Conservation (phyloP, 2,113 vertebrate genomes). For the Paradisaea rubra region DNA sequence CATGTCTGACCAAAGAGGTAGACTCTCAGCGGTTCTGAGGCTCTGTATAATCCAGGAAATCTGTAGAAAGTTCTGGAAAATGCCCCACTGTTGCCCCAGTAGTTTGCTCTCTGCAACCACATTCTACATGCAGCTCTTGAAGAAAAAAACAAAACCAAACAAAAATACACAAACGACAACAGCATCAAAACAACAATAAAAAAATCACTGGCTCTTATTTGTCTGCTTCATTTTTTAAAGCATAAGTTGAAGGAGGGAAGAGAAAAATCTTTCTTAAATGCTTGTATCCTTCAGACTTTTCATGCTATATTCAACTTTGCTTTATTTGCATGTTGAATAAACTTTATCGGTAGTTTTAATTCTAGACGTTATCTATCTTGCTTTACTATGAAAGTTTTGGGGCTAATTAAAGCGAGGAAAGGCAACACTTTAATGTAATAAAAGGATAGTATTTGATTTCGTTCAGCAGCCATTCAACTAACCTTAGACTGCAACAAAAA, state of each 20-base stretch:
- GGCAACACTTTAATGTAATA: not conserved
- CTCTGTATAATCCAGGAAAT: not conserved
- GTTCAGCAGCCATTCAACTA: not conserved
- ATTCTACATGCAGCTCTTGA: not conserved
- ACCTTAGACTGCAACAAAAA: not conserved
- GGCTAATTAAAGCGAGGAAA: not conserved
- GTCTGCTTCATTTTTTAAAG: not conserved
- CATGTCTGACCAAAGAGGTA: not conserved
- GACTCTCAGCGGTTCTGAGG: not conserved
- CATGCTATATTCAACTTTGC: not conserved
- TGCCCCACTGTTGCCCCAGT: not conserved
- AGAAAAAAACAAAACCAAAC: not conserved
- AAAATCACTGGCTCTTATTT: not conserved
- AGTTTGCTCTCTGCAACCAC: not conserved
- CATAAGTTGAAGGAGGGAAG: not conserved
- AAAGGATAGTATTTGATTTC: not conserved
- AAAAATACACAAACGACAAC: not conserved
- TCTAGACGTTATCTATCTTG: not conserved
- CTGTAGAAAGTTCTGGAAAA: not conserved
- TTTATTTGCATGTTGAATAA: not conserved
- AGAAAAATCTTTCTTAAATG: not conserved
- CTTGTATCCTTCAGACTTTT: not conserved
- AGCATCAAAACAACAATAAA: not conserved
- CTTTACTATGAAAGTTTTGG: not conserved
- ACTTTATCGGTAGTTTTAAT: not conserved